Base-by-base conservation (phyloP, 2,888 invertebrate species). In the Villa cingulata region DNA sequence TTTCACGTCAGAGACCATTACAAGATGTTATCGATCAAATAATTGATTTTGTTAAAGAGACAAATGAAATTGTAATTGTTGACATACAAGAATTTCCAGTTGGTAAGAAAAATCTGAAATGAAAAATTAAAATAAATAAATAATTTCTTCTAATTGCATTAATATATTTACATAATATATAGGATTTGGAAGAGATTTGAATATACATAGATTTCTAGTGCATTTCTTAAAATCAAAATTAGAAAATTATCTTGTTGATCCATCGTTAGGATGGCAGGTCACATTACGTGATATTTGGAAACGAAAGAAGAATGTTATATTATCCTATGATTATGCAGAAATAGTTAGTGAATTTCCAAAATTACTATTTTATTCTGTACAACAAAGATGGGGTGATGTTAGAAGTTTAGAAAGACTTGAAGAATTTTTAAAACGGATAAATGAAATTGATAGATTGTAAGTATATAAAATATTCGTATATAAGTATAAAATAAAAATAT, bases 361-460 rank as follows among this genome's bases (percentile, higher is more conserved):
- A 34, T 41, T 62, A 12, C 56, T 81, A 2, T 81, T 80, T 71
- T 69, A 71, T 38, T 72, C 75, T 9, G 72, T 81, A 2, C 70
- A 70, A 37, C 81, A 82, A 53, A 73, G 74, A 53, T 84, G 83
- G 83, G 82, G 78, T 2, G 74, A 83, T 59, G 77, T 76, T 7
- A 74, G 76, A 52, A 71, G 67, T 17, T 64, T 75, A 51, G 54
- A 64, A 1, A 70, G 70, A 34, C 65, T 83, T 41, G 75, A 75
- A 55, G 59, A 56, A 1, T 76, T 75, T 59, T 63, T 83, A 44
- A 60, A 64, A 15, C 58, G 57, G 12, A 53, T 62, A 17, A 64
- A 62, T 48, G 58, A 56, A 34, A 56, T 58, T 7, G 65, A 66
- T 50, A 49, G 59, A 23, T 60, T 51, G 62, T 63, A 45, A 70